Conservation (phyloP, 2,797 vertebrate genomes). For the Oryzias sinensis region DNA sequence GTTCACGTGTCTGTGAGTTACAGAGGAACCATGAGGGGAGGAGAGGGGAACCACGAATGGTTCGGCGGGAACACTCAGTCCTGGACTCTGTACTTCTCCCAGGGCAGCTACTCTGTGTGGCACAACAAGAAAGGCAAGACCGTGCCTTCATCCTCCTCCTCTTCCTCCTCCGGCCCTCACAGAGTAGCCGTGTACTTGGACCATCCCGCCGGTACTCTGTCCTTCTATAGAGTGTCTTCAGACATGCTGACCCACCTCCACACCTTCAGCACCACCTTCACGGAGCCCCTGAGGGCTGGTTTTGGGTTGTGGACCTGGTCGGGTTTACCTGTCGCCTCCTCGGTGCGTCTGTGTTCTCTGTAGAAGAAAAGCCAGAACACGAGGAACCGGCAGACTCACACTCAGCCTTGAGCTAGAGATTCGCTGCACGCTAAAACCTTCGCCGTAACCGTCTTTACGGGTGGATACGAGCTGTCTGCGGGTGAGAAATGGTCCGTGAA, state of each 20-base stretch:
- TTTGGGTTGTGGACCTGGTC: conserved; percentile 28
- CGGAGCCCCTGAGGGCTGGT: conserved; percentile 20
- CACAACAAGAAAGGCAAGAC: conserved; percentile 17
- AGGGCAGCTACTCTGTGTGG: conserved; percentile 6
- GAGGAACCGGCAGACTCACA: no score
- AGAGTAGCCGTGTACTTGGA: conserved; percentile 16
- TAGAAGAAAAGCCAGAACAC: background rate
- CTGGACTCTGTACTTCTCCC: conserved; percentile 8
- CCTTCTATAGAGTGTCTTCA: conserved; percentile 21
- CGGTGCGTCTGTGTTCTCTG: background rate
- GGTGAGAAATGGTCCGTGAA: no score
- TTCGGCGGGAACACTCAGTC: conserved; percentile 20
- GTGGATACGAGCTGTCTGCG: no score
- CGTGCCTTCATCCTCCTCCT: background rate
- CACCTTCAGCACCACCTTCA: conserved; percentile 26
- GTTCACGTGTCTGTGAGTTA: conserved; percentile 6
- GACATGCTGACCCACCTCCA: conserved; percentile 20
- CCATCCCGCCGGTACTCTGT: conserved; percentile 5
- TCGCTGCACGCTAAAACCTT: no score
- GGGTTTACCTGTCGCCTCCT: background rate
- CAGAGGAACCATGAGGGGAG: conserved; percentile 2
- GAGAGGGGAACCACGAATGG: conserved; percentile 10
- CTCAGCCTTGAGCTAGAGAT: no score
- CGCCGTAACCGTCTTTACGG: no score
- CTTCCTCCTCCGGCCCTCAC: background rate